Evolutionary conservation across 1,140 invertebrate species (phyloP).

Genomic region (Bilobella aurantiaca): DNA sequence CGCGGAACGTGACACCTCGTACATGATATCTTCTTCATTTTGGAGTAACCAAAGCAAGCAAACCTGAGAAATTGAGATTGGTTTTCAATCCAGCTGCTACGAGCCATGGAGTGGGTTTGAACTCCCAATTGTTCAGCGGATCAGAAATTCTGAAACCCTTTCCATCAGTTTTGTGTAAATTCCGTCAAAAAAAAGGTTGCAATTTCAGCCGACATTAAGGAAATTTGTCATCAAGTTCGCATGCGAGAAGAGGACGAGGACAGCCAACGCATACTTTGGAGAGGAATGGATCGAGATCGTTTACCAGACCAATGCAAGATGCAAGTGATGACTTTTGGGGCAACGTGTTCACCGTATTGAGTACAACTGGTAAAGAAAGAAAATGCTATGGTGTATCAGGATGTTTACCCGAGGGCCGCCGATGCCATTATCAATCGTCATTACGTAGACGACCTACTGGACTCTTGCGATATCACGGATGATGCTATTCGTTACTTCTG

Average conservation of each 20-base stretch:
- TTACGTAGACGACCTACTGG: constrained; percentile 34
- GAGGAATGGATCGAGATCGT: constrained; percentile 3
- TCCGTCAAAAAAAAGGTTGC: constrained; percentile 19
- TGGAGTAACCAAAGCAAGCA: constrained; percentile 13
- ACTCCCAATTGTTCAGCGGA: constrained; percentile 14
- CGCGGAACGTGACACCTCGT: too few relatives aligned
- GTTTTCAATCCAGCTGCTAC: constrained; percentile 18
- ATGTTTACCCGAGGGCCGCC: neutral
- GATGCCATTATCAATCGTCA: constrained; percentile 13
- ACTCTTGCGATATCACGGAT: constrained; percentile 8
- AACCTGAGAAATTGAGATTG: constrained; percentile 14
- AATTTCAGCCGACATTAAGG: constrained; percentile 18
- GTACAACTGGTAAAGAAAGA: constrained; percentile 21
- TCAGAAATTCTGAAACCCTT: constrained; percentile 21
- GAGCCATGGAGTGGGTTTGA: constrained; percentile 16
- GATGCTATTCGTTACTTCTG: constrained; percentile 12
- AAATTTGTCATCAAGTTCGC: constrained; percentile 22
- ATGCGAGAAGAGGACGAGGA: constrained; percentile 13
- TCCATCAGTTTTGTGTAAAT: constrained; percentile 9
- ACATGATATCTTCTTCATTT: constrained; percentile 19
- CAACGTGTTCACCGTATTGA: constrained; percentile 22
- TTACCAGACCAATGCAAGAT: constrained; percentile 24
- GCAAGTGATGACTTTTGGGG: constrained; percentile 30
- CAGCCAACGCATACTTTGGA: constrained; percentile 35
- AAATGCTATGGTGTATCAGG: neutral